A percentile compares a stretch with the other conserved stretches of the same genome.
phyloP scores from a whole-genome alignment of 1,140 invertebrate genomes.

The Eupristina koningsbergeri region DNA sequence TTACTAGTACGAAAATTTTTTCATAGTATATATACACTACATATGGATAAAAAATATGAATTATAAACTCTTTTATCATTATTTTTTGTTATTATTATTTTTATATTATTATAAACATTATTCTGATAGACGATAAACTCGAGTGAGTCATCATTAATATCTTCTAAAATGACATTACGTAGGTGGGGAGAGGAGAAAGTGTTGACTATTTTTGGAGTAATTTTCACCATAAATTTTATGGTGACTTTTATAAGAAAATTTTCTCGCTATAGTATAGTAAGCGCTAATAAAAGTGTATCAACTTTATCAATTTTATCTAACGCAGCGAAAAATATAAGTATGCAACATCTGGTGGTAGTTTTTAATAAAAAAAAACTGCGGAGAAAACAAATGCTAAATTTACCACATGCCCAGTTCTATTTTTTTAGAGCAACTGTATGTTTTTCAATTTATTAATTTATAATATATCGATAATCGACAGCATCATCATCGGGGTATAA shows the following conservation, averaged over 20 bases:
- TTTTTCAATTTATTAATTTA: neutral
- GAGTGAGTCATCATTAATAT: slow-evolving; percentile 1
- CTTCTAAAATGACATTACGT: neutral
- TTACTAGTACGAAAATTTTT: too few relatives aligned
- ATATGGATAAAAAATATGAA: too few relatives aligned
- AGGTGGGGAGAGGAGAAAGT: too few relatives aligned
- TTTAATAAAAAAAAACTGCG: neutral
- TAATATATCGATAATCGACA: neutral
- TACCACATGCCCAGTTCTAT: neutral
- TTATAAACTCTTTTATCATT: too few relatives aligned
- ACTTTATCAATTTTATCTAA: neutral
- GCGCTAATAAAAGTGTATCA: neutral
- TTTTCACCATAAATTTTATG: neutral
- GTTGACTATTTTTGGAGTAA: neutral
- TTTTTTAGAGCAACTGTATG: neutral
- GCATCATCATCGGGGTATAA: neutral
- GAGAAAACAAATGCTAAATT: neutral
- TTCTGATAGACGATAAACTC: neutral
- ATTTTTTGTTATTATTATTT: too few relatives aligned
- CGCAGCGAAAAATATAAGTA: neutral
- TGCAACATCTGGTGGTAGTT: neutral
- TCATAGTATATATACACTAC: too few relatives aligned
- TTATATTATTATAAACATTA: neutral
- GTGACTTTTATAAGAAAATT: slow-evolving; percentile 14
- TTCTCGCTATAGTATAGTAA: neutral